Percentiles rank a stretch among this genome's conserved stretches.
Evolutionary conservation across 2,113 vertebrate genomes (phyloP).

Genomic region (Pseudolaguvia tuberculata): DNA sequence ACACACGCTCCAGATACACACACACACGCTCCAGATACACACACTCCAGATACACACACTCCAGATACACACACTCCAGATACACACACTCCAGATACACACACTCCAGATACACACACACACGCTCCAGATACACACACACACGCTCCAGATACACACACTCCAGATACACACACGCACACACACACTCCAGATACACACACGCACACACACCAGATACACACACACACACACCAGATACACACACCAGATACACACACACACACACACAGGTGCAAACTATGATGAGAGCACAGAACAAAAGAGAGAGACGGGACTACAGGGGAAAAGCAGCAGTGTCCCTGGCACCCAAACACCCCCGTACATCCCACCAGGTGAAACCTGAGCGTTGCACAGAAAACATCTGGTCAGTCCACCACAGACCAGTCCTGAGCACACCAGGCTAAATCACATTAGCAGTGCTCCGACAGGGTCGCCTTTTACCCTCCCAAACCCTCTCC

Average conservation of each 20-base stretch:
- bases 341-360: conserved; percentile 49
- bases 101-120: too few relatives aligned
- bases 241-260: too few relatives aligned
- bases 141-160: not conserved
- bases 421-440: conserved; percentile 53
- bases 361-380: conserved; percentile 32
- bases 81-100: too few relatives aligned
- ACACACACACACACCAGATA: too few relatives aligned
- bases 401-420: conserved; percentile 61
- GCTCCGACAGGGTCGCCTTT: conserved; percentile 54
- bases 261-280: not conserved
- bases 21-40: not conserved
- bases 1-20: too few relatives aligned
- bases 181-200: not conserved
- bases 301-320: conserved; percentile 19
- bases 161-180: too few relatives aligned
- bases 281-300: not conserved
- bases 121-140: too few relatives aligned
- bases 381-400: conserved; percentile 59
- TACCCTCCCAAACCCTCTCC: conserved; percentile 54
- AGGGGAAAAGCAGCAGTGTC: conserved; percentile 1
- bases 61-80: not conserved
- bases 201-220: too few relatives aligned
- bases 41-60: too few relatives aligned
- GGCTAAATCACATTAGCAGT: conserved; percentile 66